Conservation (phyloP, 53 echinoderm and acorn worm genomes). For the Paracentrotus lividus region DNA sequence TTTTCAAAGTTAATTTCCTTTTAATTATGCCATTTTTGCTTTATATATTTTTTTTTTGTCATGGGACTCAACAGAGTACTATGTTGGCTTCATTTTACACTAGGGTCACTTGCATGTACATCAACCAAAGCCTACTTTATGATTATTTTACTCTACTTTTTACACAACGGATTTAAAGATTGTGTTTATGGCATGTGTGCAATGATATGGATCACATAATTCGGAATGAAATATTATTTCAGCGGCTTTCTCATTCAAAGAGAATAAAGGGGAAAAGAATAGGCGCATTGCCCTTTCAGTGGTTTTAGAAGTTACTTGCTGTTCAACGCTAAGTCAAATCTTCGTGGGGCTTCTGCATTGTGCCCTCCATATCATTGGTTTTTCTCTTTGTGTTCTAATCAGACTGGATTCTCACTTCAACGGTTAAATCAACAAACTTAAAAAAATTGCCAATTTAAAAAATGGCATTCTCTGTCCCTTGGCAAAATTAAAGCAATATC, state of each 20-base stretch:
- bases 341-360: slow-evolving; percentile 56
- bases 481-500: neutral
- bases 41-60: neutral
- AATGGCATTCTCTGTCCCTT: neutral
- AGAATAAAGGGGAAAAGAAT: slow-evolving; percentile 1
- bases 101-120: neutral
- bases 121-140: neutral
- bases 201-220: slow-evolving; percentile 40
- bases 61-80: neutral
- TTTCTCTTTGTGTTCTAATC: slow-evolving; percentile 37
- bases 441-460: neutral
- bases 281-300: slow-evolving; percentile 18
- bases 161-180: neutral
- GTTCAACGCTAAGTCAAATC: slow-evolving; percentile 33
- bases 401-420: slow-evolving; percentile 29
- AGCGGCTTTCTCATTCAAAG: slow-evolving; percentile 27
- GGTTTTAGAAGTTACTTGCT: slow-evolving; percentile 39
- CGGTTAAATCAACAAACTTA: neutral
- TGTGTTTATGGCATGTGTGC: slow-evolving; percentile 1
- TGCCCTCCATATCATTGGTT: slow-evolving; percentile 42
- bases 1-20: neutral
- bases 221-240: slow-evolving; percentile 43
- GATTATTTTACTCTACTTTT: neutral
- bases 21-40: neutral
- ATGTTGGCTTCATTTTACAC: neutral